These are phyloP conservation scores for Festucalex cinctus DNA, from an alignment of 2,113 vertebrate genomes.

Conservation along the genomic window DNA sequence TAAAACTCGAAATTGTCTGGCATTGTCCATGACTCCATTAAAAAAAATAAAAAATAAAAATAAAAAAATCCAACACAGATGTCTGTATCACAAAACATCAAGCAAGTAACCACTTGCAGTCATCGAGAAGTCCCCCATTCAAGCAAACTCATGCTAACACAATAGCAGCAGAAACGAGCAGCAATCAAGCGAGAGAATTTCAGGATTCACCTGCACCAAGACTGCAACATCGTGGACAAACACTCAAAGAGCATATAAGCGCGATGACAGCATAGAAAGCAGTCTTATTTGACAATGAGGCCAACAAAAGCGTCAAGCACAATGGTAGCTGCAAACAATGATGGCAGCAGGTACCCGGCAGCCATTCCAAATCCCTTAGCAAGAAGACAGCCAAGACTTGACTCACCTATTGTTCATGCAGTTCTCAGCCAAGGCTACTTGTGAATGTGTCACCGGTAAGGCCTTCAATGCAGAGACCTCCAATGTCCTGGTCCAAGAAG, in stretches of 20 bases:
- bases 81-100: too few relatives aligned
- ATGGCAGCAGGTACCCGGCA: not conserved
- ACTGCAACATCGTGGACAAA: not conserved
- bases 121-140: not conserved
- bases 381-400: not conserved
- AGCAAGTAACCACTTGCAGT: not conserved
- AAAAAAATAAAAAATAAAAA: too few relatives aligned
- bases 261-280: not conserved
- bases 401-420: not conserved
- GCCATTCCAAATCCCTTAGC: not conserved
- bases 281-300: not conserved
- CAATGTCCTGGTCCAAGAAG: not conserved
- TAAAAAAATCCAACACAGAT: too few relatives aligned
- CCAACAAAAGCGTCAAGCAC: not conserved
- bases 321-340: not conserved
- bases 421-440: not conserved
- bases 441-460: not conserved
- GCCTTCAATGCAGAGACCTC: not conserved
- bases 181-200: too few relatives aligned
- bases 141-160: not conserved
- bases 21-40: too few relatives aligned
- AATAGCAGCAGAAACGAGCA: not conserved
- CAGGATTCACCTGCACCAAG: not conserved
- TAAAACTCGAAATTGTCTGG: too few relatives aligned
- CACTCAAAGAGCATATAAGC: too few relatives aligned